phyloP scores from a whole-genome alignment of 2,888 invertebrate genomes.

The Phania funesta region DNA sequence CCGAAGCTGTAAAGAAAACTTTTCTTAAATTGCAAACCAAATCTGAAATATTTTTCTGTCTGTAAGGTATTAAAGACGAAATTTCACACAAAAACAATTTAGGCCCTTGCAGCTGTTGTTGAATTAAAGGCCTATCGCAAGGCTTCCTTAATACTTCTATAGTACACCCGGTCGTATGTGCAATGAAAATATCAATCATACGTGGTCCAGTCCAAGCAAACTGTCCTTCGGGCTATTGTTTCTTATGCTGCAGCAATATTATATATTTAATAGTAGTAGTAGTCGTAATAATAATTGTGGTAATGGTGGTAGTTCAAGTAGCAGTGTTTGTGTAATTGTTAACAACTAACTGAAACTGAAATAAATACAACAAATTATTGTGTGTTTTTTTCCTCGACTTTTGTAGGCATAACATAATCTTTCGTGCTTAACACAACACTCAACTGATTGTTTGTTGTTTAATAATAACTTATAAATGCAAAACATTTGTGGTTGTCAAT shows the following conservation, averaged over 20 bases:
- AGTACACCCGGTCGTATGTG: neutral
- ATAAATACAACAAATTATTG: constrained; percentile 22
- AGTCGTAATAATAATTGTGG: neutral
- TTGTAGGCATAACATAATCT: constrained; percentile 35
- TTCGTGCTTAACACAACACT: constrained; percentile 29
- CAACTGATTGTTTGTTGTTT: constrained; percentile 53
- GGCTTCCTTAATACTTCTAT: neutral
- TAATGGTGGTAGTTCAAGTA: neutral
- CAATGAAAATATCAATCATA: constrained; percentile 62
- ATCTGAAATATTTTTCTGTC: too few relatives aligned
- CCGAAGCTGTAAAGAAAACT: too few relatives aligned
- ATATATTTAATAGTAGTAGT: neutral
- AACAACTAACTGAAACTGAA: constrained; percentile 20
- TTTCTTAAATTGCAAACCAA: too few relatives aligned
- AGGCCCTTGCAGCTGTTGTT: too few relatives aligned
- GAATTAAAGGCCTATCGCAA: neutral
- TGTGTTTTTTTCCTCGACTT: constrained; percentile 19
- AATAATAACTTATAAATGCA: constrained; percentile 62
- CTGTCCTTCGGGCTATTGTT: constrained; percentile 69
- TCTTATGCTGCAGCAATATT: neutral
- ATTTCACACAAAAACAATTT: too few relatives aligned
- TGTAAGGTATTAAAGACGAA: too few relatives aligned
- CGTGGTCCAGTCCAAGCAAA: constrained; percentile 65
- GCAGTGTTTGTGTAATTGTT: neutral
- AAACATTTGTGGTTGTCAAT: constrained; percentile 64